phyloP scores from a whole-genome alignment of 2,797 vertebrate genomes.

The Karalla daura region DNA sequence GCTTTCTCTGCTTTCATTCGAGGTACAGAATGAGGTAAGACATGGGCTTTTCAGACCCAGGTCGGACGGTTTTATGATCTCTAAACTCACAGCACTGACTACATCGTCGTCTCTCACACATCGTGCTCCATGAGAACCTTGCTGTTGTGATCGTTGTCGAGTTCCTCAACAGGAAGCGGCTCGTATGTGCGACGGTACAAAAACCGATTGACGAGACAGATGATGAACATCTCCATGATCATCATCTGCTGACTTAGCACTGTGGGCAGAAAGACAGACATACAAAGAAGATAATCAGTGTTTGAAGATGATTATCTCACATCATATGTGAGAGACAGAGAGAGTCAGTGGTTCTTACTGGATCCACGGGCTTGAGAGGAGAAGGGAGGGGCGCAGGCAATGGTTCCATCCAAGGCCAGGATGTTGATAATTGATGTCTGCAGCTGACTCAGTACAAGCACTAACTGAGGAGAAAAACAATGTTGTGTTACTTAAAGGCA shows the following conservation, averaged over 20 bases:
- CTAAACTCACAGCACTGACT: neutral
- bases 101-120: constrained; percentile 42
- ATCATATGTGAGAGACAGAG: neutral
- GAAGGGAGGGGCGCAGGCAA: constrained; percentile 88
- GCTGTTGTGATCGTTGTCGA: constrained; percentile 60
- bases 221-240: constrained; percentile 92
- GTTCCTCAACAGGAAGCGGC: constrained; percentile 54
- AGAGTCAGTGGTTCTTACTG: constrained; percentile 78
- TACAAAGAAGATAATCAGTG: neutral
- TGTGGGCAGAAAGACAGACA: constrained; percentile 47
- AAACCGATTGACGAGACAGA: constrained; percentile 83
- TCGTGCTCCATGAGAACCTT: constrained; percentile 57
- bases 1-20: neutral
- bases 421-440: constrained; percentile 90
- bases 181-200: constrained; percentile 85
- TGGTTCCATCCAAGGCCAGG: constrained; percentile 80
- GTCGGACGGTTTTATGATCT: constrained; percentile 1
- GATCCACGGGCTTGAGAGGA: constrained; percentile 86
- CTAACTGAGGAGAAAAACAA: constrained; percentile 76
- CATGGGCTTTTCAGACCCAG: neutral
- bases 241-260: constrained; percentile 89
- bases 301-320: constrained; percentile 2
- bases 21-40: constrained; percentile 8
- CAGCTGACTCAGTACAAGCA: constrained; percentile 89
- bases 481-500: neutral